Percentiles rank a stretch among this genome's conserved stretches.
phyloP scores from a whole-genome alignment of 1,140 invertebrate genomes.

The Drosophila nigrodunni region DNA sequence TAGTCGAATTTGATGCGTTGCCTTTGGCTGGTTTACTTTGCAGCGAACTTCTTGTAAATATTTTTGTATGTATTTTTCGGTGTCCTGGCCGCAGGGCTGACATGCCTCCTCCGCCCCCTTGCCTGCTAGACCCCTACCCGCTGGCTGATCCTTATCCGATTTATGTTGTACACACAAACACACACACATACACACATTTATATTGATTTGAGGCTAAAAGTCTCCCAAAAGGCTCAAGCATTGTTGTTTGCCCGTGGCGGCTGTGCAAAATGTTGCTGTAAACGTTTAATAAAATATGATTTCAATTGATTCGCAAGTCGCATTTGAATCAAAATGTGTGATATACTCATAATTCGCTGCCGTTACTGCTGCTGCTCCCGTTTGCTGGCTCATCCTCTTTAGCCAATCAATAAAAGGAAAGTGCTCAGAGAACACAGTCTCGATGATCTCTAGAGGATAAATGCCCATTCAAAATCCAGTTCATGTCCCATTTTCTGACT shows the following conservation, averaged over 20 bases:
- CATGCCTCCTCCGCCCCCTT: background rate
- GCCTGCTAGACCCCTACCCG: slow-evolving; percentile 1
- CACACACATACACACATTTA: slow-evolving; percentile 14
- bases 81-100: slow-evolving; percentile 24
- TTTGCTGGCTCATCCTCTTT: background rate
- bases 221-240: slow-evolving; percentile 4
- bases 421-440: slow-evolving; percentile 43
- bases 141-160: slow-evolving; percentile 48
- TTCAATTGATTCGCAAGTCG: slow-evolving; percentile 77
- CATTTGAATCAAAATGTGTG: slow-evolving; percentile 68
- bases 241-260: slow-evolving; percentile 56
- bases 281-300: slow-evolving; percentile 83
- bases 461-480: slow-evolving; percentile 28
- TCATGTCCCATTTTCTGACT: background rate
- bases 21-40: slow-evolving; percentile 52
- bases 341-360: slow-evolving; percentile 51
- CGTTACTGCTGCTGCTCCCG: background rate
- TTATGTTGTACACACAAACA: slow-evolving; percentile 45
- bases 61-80: slow-evolving; percentile 51
- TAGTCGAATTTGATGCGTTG: slow-evolving; percentile 62
- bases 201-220: slow-evolving; percentile 44
- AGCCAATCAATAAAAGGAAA: slow-evolving; percentile 78
- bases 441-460: slow-evolving; percentile 43
- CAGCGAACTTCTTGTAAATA: slow-evolving; percentile 72
- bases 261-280: slow-evolving; percentile 75